phyloP scores from a whole-genome alignment of 2,888 invertebrate species.

The Aelia acuminata region DNA sequence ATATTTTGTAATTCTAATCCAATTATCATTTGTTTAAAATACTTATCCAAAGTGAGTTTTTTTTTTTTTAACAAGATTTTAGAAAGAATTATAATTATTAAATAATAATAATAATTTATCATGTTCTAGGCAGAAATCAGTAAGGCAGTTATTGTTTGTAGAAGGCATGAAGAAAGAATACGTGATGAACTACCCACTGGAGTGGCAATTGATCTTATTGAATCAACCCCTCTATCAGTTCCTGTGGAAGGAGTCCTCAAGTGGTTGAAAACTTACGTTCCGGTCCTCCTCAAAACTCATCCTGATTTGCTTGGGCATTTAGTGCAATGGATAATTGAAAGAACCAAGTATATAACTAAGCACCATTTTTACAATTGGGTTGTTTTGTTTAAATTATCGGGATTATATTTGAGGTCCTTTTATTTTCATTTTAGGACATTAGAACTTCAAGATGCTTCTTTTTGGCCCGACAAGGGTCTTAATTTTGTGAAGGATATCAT shows the following conservation, averaged over 20 bases:
- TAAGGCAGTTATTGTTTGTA: conserved; percentile 69
- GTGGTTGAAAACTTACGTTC: conserved; percentile 63
- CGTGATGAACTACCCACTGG: conserved; percentile 66
- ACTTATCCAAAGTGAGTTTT: conserved; percentile 69
- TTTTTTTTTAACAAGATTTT: no score
- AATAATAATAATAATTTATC: background rate
- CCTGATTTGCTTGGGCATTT: conserved; percentile 59
- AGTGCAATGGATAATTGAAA: conserved; percentile 61
- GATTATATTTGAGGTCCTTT: background rate
- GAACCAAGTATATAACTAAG: conserved; percentile 59
- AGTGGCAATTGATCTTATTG: conserved; percentile 61
- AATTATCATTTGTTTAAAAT: conserved; percentile 69
- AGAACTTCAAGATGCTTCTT: conserved; percentile 58
- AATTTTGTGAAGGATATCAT: conserved; percentile 57
- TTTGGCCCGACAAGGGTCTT: conserved; percentile 62
- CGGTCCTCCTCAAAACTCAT: conserved; percentile 61
- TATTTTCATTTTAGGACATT: conserved; percentile 59
- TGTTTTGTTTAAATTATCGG: conserved; percentile 1
- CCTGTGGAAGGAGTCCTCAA: conserved; percentile 58
- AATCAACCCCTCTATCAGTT: conserved; percentile 64
- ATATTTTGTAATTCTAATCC: conserved; percentile 70
- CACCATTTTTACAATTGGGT: background rate
- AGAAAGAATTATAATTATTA: no score
- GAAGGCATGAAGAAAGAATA: conserved; percentile 68
- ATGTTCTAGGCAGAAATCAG: conserved; percentile 68